Evolutionary conservation across 2,113 vertebrate genomes (phyloP), one percentile per base, ranked within the genome.

Genomic region (Dipodomys ordii): DNA sequence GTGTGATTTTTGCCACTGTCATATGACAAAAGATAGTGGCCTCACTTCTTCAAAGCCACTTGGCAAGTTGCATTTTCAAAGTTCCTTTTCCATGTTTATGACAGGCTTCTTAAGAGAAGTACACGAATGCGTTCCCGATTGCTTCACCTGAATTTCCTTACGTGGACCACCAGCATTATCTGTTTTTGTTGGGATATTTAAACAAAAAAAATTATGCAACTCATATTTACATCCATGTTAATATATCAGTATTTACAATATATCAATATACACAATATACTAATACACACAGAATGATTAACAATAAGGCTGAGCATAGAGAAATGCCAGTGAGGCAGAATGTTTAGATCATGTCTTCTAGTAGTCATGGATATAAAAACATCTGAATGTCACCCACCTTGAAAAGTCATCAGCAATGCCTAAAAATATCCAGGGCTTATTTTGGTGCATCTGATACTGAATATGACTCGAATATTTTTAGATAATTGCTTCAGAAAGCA

Each of bases 71-170:
- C 53, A 57, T 65, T 68, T 76, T 65, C 39, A 39, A 6, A 16
- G 35, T 80, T 35, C 65, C 25, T 39, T 88, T 73, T 57, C 30
- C 32, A 8, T 53, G 16, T 32, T 79, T 90, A 10, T 74, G 6
- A n/a, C 32, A 20, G 68, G 1, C 28, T 83, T 88, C 28, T 4
- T 15, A 0, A 0, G 2, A 18, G 30, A 25, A 16, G 81, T 28
- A 64, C 46, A 69, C 35, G 92, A 82, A 27, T 7, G 44, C 96
- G 67, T 97, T 92, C 94, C 78, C 46, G 94, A 93, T 96, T 98
- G 97, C 62, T 90, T 95, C 77, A 98, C 96, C 3, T 96, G 91
- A 32, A 97, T 97, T 93, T 98, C 97, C 97, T 96, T 97, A 46
- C 93, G 71, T 96, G 72, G 73, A 97, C 74, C 71, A 30, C 28